A percentile compares a stretch with the other conserved stretches of the same genome.
phyloP scores from a whole-genome alignment of 53 echinoderm and acorn worm species.

The Echinometra lucunter region DNA sequence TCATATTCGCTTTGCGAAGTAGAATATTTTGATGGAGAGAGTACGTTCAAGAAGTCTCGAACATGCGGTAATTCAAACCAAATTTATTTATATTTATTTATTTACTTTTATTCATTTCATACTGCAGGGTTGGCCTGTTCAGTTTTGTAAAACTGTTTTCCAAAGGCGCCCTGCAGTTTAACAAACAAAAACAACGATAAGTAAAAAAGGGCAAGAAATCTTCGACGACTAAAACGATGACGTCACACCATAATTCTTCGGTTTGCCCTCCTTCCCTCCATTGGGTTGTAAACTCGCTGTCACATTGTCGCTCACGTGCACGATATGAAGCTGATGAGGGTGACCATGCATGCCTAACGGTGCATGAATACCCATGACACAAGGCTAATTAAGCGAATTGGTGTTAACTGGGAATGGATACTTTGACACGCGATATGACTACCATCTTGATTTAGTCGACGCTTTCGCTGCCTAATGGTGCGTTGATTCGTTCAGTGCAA shows the following conservation, averaged over 20 bases:
- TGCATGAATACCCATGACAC: not conserved
- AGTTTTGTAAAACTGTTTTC: no score
- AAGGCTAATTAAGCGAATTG: not conserved
- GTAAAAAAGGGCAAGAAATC: not conserved
- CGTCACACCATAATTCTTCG: no score
- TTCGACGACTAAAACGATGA: not conserved
- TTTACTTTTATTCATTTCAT: no score
- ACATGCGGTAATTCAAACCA: no score
- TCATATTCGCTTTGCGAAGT: no score
- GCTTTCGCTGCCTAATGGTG: not conserved
- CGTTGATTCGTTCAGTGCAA: conserved; percentile 32
- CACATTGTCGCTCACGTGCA: conserved; percentile 21
- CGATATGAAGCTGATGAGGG: not conserved
- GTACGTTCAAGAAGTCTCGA: no score
- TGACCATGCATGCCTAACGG: not conserved
- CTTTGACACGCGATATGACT: not conserved
- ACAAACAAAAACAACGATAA: no score
- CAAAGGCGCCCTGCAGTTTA: no score
- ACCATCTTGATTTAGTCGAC: not conserved
- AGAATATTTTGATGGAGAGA: no score
- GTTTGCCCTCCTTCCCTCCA: not conserved
- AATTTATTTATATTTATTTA: no score
- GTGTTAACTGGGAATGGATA: not conserved
- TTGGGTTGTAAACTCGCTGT: not conserved
- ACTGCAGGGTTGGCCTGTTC: no score